Percentiles rank a stretch among this genome's conserved stretches.
Conservation (phyloP, 2,888 invertebrate species). For the Dorcus parallelipipedus region DNA sequence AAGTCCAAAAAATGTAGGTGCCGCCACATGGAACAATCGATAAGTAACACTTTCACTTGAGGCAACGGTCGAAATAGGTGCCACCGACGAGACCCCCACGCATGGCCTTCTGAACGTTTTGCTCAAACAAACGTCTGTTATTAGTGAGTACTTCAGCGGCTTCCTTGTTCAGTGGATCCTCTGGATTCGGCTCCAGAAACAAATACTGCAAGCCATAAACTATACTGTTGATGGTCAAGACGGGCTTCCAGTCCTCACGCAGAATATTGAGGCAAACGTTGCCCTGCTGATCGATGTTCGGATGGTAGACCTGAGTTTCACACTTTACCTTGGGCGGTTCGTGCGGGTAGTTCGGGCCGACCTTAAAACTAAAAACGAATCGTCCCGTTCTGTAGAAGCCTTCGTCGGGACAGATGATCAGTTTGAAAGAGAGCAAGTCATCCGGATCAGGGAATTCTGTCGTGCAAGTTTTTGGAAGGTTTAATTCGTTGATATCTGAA, state of each 20-base stretch:
- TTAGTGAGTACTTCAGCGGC: slow-evolving; percentile 95
- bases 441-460: slow-evolving; percentile 96
- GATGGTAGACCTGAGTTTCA: slow-evolving; percentile 90
- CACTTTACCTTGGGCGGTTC: slow-evolving; percentile 99
- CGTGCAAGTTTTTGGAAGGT: slow-evolving; percentile 93
- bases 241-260: slow-evolving; percentile 99
- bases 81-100: slow-evolving; percentile 93
- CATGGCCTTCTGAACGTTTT: slow-evolving; percentile 95
- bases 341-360: slow-evolving; percentile 96
- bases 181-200: slow-evolving; percentile 97
- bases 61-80: slow-evolving; percentile 92
- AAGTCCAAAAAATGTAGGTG: slow-evolving; percentile 13
- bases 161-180: slow-evolving; percentile 97
- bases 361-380: slow-evolving; percentile 96
- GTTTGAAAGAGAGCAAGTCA: slow-evolving; percentile 92
- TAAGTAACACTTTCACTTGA: slow-evolving; percentile 66
- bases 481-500: slow-evolving; percentile 93
- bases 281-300: slow-evolving; percentile 96
- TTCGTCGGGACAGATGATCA: slow-evolving; percentile 96
- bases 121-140: slow-evolving; percentile 90
- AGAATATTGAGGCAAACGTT: slow-evolving; percentile 97
- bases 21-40: slow-evolving; percentile 2
- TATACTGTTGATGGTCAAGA: slow-evolving; percentile 94
- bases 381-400: slow-evolving; percentile 93
- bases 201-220: slow-evolving; percentile 97